A percentile compares a stretch with the other conserved stretches of the same genome.
These are phyloP conservation scores for Dendrocopos noguchii DNA, from an alignment of 2,113 vertebrate genomes.

Conservation along the genomic window DNA sequence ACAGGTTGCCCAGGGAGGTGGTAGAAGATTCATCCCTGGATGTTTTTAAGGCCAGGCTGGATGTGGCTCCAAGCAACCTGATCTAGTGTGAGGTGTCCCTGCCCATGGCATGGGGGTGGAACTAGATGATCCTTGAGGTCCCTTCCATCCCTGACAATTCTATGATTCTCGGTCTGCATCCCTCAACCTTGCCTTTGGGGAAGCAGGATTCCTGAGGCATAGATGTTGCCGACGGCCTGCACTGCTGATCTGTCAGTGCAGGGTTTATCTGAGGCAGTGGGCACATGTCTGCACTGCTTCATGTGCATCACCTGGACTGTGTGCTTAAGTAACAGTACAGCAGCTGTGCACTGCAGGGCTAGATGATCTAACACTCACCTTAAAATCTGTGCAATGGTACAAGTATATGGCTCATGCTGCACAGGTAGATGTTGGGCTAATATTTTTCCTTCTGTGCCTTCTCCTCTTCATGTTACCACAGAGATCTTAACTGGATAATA, in stretches of 20 bases:
- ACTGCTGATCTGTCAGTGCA: rapidly evolving
- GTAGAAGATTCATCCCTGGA: too few relatives aligned
- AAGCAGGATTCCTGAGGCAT: rapidly evolving
- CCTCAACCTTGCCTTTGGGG: neutral
- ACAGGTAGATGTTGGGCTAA: neutral
- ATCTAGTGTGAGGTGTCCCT: too few relatives aligned
- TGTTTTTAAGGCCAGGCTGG: too few relatives aligned
- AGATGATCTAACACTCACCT: neutral
- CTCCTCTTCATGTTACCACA: neutral
- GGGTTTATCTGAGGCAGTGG: neutral
- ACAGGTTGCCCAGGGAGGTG: too few relatives aligned
- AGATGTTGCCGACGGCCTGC: neutral
- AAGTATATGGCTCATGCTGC: rapidly evolving
- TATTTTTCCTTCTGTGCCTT: neutral
- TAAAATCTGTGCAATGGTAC: neutral
- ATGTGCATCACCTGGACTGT: neutral
- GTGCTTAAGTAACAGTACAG: neutral
- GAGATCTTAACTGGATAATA: neutral
- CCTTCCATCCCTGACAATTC: too few relatives aligned
- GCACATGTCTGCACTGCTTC: rapidly evolving
- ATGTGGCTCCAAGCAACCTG: too few relatives aligned
- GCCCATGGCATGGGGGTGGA: too few relatives aligned
- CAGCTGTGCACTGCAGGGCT: neutral
- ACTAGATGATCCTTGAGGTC: too few relatives aligned
- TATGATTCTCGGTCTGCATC: too few relatives aligned